These are phyloP conservation scores for Alcedo quadribrachys DNA, from an alignment of 2,797 vertebrate species.

Conservation along the genomic window DNA sequence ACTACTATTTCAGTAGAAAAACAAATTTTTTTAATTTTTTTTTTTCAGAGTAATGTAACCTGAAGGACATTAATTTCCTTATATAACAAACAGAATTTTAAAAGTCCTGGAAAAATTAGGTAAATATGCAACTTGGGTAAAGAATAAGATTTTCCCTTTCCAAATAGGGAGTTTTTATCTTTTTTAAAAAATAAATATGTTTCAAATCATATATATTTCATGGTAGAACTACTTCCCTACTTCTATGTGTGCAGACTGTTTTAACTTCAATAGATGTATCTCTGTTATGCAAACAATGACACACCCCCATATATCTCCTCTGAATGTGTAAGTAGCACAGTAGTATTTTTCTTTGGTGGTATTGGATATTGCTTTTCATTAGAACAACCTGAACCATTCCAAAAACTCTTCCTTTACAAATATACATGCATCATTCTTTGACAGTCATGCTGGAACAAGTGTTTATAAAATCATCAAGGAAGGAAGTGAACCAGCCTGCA, in stretches of 20 bases:
- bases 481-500: not conserved
- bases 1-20: not conserved
- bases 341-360: not conserved
- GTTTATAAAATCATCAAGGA: not conserved
- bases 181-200: not conserved
- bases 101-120: not conserved
- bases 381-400: not conserved
- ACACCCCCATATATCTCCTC: not conserved
- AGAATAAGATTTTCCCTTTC: not conserved
- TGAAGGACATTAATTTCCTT: not conserved
- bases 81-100: not conserved
- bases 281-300: not conserved
- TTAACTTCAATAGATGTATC: not conserved
- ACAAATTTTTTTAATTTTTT: not conserved
- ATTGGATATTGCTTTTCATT: not conserved
- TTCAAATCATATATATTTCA: not conserved
- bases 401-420: not conserved
- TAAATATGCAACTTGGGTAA: not conserved
- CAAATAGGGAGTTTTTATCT: not conserved
- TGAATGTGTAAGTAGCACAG: not conserved
- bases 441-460: not conserved
- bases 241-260: not conserved
- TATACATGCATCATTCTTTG: not conserved
- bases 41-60: not conserved
- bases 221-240: not conserved